A percentile compares a stretch with the other conserved stretches of the same genome.
These are phyloP conservation scores for Acipenser ruthenus DNA, from an alignment of 2,797 vertebrate species.

Conservation along the genomic window DNA sequence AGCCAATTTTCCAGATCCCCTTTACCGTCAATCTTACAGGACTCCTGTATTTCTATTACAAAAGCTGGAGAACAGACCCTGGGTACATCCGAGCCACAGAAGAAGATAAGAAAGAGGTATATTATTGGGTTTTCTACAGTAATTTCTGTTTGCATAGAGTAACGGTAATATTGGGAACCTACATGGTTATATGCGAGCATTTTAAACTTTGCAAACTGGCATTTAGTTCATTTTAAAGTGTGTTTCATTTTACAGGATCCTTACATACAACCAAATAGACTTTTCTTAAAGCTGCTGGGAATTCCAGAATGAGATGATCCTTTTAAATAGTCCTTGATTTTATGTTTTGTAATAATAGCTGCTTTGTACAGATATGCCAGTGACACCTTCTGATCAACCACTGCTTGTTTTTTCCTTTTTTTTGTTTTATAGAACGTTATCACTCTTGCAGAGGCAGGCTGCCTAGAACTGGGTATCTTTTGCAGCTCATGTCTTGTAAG, in stretches of 20 bases:
- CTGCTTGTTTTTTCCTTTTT: background rate
- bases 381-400: too few relatives aligned
- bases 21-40: slow-evolving; percentile 60
- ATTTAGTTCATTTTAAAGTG: too few relatives aligned
- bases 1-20: slow-evolving; percentile 53
- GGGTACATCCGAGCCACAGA: slow-evolving; percentile 77
- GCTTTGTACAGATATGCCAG: too few relatives aligned
- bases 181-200: too few relatives aligned
- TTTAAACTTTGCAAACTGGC: too few relatives aligned
- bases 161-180: too few relatives aligned
- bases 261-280: too few relatives aligned
- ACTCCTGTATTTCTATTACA: slow-evolving; percentile 81
- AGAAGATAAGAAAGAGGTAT: slow-evolving; percentile 82
- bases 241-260: too few relatives aligned
- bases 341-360: background rate
- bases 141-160: too few relatives aligned
- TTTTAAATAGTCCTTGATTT: too few relatives aligned
- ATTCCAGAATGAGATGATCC: background rate
- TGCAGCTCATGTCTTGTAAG: slow-evolving; percentile 91
- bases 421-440: slow-evolving; percentile 72
- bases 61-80: slow-evolving; percentile 78
- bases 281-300: background rate
- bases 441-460: slow-evolving; percentile 81
- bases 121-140: too few relatives aligned
- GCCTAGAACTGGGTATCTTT: slow-evolving; percentile 82